Conservation (phyloP, 2,113 vertebrate species). For the Muscicapa adusta region DNA sequence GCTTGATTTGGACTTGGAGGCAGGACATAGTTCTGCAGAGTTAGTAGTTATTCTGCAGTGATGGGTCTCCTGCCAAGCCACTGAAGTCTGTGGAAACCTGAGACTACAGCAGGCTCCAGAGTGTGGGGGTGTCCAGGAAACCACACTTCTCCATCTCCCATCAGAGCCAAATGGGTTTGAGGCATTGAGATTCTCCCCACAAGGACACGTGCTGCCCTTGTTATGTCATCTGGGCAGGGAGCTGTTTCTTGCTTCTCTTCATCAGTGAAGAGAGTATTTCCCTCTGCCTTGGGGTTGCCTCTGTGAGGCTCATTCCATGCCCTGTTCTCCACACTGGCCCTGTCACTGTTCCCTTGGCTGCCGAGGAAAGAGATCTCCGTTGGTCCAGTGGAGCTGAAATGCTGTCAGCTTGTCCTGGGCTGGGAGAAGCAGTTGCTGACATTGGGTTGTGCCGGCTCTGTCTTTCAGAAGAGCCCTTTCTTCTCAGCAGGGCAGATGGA, state of each 20-base stretch:
- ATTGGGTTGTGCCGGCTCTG: not conserved
- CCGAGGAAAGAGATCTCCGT: not conserved
- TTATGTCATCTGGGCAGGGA: not conserved
- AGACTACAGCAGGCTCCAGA: not conserved
- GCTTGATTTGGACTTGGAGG: not conserved
- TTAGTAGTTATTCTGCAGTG: not conserved
- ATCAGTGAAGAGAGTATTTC: not conserved
- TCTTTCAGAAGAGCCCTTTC: not conserved
- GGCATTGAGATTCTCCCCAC: not conserved
- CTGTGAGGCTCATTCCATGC: not conserved
- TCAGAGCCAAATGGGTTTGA: not conserved
- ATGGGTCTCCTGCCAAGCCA: not conserved
- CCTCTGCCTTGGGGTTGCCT: not conserved
- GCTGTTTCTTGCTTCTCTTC: not conserved
- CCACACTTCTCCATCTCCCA: not conserved
- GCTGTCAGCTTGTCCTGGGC: not conserved
- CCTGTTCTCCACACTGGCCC: rapidly evolving
- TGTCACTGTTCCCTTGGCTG: not conserved
- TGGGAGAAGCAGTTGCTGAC: not conserved
- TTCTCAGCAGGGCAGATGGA: not conserved
- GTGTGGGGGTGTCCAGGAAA: not conserved
- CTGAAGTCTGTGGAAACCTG: not conserved
- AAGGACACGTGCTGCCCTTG: not conserved
- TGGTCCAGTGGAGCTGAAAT: not conserved
- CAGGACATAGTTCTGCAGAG: rapidly evolving